These are phyloP conservation scores for Lampris incognitus DNA, from an alignment of 2,113 vertebrate species.

Conservation along the genomic window DNA sequence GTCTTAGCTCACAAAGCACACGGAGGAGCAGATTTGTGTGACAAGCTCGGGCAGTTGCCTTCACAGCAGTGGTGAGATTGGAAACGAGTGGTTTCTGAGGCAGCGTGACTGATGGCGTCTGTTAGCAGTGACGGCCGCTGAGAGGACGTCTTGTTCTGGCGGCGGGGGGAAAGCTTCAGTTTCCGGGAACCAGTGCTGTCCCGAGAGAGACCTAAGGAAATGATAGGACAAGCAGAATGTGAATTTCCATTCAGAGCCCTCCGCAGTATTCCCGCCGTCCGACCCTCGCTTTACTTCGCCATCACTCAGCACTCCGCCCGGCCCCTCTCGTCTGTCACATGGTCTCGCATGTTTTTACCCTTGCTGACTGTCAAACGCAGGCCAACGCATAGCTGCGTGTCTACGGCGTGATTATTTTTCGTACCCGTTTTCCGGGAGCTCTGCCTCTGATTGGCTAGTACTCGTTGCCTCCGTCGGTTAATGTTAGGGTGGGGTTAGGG, in stretches of 20 bases:
- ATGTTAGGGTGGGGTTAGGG: no score
- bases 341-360: not conserved
- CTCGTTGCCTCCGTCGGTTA: no score
- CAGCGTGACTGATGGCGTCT: constrained; percentile 76
- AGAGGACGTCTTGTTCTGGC: constrained; percentile 67
- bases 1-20: constrained; percentile 71
- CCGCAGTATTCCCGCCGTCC: constrained; percentile 50
- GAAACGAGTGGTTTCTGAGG: constrained; percentile 72
- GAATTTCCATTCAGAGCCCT: constrained; percentile 65
- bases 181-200: constrained; percentile 51
- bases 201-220: constrained; percentile 53
- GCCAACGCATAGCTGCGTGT: not conserved
- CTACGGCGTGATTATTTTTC: no score
- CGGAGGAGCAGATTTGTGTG: constrained; percentile 77
- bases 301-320: constrained; percentile 36
- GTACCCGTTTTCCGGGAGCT: no score
- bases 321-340: constrained; percentile 50
- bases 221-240: constrained; percentile 62
- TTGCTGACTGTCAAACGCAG: constrained; percentile 35
- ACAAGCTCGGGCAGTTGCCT: constrained; percentile 76
- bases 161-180: constrained; percentile 41
- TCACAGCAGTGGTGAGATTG: constrained; percentile 78
- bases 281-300: constrained; percentile 68
- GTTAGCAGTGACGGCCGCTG: constrained; percentile 63
- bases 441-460: no score